phyloP scores from a whole-genome alignment of 92 coral and sea anemone species.

The Epizoanthus ramosus region DNA sequence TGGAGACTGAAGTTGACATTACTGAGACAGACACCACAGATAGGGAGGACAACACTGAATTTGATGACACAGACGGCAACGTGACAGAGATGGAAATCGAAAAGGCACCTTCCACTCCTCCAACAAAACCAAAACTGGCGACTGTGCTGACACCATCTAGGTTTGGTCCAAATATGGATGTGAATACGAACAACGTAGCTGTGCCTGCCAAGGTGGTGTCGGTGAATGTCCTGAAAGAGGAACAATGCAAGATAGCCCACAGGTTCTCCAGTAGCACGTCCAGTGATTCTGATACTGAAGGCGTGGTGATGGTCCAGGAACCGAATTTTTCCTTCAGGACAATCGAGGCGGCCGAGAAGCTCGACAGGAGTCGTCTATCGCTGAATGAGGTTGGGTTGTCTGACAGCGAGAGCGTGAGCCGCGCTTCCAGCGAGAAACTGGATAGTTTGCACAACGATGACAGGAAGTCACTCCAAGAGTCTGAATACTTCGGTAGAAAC shows the following conservation, averaged over 20 bases:
- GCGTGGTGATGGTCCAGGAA: constrained; percentile 80
- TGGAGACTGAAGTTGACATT: constrained; percentile 7
- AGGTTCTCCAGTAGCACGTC: constrained; percentile 55
- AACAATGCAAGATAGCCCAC: constrained; percentile 30
- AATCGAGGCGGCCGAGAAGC: constrained; percentile 74
- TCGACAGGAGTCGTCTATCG: constrained; percentile 30
- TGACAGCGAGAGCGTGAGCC: constrained; percentile 19
- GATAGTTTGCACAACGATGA: background rate
- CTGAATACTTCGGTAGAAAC: constrained; percentile 33
- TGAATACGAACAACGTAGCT: constrained; percentile 41
- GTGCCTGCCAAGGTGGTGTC: constrained; percentile 23
- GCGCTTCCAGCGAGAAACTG: constrained; percentile 6
- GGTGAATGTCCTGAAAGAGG: constrained; percentile 11
- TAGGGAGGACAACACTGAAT: constrained; percentile 43
- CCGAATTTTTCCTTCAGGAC: constrained; percentile 83
- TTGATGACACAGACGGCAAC: constrained; percentile 28
- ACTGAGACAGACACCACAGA: constrained; percentile 32
- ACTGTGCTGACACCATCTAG: constrained; percentile 38
- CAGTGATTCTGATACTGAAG: constrained; percentile 84
- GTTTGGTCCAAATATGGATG: constrained; percentile 58
- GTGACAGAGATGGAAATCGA: constrained; percentile 35
- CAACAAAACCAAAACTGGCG: constrained; percentile 29
- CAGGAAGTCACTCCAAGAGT: constrained; percentile 3
- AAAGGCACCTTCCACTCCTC: constrained; percentile 19
- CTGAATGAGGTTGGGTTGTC: constrained; percentile 26